Base-by-base conservation (phyloP, 2,797 vertebrate species). In the Ctenopoma kingsleyae region DNA sequence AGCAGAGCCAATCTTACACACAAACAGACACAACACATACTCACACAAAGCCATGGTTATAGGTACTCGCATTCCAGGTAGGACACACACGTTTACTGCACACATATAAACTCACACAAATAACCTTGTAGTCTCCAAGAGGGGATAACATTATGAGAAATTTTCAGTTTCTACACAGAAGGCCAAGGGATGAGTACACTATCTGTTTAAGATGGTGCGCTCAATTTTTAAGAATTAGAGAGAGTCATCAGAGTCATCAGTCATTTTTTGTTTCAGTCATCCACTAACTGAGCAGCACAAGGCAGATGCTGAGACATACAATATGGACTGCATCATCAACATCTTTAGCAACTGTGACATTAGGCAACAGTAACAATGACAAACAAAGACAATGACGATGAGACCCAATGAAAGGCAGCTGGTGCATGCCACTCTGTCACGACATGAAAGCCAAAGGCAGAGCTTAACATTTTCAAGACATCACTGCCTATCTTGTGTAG, bases 321-420 rank as follows among this genome's bases (percentile, higher is more conserved):
- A 46, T 40, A 66, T 27, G 11, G 30, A 44, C 48, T 49, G 46
- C 36, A 20, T 49, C 57, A 50, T 62, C 41, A 57, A 67, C 47
- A 43, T 41, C 41, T 52, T 49, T 17, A 49, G 47, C 46, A 23
- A 57, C 40, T 44, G 50, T 32, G 63, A 73, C 0, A 19, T 51
- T 48, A 68, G 32, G 60, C 27, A 53, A 2, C 55, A n/a, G 17
- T n/a, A 61, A 59, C 59, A 63, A 74, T 43, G 54, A 68, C 62
- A 76, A 77, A 71, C 54, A 77, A 64, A 59, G 58, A 51, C 62
- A 62, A 51, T 36, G 32, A 44, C 25, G 25, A 63, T 71, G 27
- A 30, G 27, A 4, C 80, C 74, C 81, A 47, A 60, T 57, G 67
- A 83, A 84, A 76, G 80, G 55, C 78, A 80, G 69, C 76, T 80